phyloP scores from a whole-genome alignment of 2,888 invertebrate genomes.

The Serrognathus titanus region DNA sequence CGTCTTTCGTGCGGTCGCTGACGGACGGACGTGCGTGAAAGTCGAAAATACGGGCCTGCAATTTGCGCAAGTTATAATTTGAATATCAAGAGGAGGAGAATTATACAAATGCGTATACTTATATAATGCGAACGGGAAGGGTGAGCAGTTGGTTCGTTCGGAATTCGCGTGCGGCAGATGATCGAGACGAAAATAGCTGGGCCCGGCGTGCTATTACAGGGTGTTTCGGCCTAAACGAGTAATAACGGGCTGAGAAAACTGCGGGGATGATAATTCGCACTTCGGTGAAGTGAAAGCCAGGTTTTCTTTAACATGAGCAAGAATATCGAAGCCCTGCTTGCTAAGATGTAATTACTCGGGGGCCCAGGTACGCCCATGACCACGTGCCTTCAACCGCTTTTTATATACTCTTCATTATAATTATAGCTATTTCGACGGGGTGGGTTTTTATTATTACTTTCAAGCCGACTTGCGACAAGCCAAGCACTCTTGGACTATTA shows the following conservation, averaged over 20 bases:
- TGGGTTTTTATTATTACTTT: conserved; percentile 29
- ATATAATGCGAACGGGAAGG: conserved; percentile 9
- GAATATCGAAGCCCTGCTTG: conserved; percentile 1
- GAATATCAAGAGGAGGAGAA: no score
- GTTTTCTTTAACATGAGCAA: not conserved
- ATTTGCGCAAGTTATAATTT: no score
- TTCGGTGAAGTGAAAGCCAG: not conserved
- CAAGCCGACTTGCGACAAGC: conserved; percentile 28
- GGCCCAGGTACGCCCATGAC: conserved; percentile 29
- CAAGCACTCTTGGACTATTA: conserved; percentile 21
- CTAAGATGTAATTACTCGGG: conserved; percentile 31
- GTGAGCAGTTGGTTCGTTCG: conserved; percentile 5
- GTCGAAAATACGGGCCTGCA: no score
- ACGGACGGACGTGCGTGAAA: no score
- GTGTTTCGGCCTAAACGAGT: conserved; percentile 15
- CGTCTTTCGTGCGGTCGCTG: not conserved
- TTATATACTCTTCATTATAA: conserved; percentile 48
- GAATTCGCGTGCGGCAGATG: conserved; percentile 15
- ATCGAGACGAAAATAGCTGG: conserved; percentile 14
- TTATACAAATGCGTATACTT: not conserved
- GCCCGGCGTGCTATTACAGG: conserved; percentile 15
- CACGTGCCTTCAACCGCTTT: conserved; percentile 39
- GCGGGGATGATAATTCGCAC: conserved; percentile 16
- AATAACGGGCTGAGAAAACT: conserved; percentile 7
- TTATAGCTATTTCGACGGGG: conserved; percentile 45